Evolutionary conservation across 1,140 invertebrate species (phyloP).

Genomic region (Formica exsecta): DNA sequence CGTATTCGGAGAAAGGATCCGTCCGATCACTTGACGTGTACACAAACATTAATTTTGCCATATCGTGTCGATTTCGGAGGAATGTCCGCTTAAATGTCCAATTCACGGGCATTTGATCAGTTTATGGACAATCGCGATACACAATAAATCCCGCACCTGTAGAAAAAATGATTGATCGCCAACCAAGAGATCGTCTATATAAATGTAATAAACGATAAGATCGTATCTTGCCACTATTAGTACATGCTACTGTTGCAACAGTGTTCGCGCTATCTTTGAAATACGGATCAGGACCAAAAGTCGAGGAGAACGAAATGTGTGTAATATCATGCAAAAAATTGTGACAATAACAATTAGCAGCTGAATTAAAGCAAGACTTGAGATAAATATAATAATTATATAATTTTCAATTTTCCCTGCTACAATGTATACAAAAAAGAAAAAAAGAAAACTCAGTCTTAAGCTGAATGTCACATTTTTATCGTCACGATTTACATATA

Average conservation of each 20-base stretch:
- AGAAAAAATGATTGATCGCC: constrained; percentile 50
- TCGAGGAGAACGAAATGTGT: background rate
- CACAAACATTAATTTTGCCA: too few relatives aligned
- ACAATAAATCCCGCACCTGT: constrained; percentile 32
- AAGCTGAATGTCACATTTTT: background rate
- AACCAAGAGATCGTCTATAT: constrained; percentile 11
- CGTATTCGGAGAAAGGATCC: too few relatives aligned
- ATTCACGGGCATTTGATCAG: background rate
- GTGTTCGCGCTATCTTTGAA: constrained; percentile 1
- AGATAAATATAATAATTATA: background rate
- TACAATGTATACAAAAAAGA: background rate
- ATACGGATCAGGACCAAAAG: background rate
- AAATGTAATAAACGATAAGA: constrained; percentile 61
- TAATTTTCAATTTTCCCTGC: background rate
- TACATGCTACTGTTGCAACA: constrained; percentile 15
- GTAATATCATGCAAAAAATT: background rate
- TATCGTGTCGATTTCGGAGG: too few relatives aligned
- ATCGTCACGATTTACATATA: background rate
- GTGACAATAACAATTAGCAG: constrained; percentile 26
- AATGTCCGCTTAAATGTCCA: too few relatives aligned
- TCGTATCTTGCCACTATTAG: constrained; percentile 39
- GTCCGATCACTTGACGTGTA: too few relatives aligned
- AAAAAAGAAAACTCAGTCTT: background rate
- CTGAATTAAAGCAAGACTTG: background rate
- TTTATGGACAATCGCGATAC: background rate